phyloP scores from a whole-genome alignment of 1,140 invertebrate species.

The Calephelis nemesis region DNA sequence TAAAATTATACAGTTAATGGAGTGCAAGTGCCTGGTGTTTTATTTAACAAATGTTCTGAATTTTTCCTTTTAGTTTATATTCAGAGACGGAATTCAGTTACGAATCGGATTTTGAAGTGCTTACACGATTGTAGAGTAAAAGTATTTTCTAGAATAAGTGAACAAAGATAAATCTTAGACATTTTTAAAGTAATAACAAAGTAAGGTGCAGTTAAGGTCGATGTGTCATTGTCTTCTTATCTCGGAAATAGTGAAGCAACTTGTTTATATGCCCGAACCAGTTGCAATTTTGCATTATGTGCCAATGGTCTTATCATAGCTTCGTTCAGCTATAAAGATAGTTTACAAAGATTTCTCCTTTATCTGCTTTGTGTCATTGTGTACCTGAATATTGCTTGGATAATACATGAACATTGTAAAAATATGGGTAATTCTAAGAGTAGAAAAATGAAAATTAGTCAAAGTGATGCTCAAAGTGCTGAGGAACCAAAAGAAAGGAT shows the following conservation, averaged over 20 bases:
- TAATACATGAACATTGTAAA: constrained; percentile 38
- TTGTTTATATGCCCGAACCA: constrained; percentile 55
- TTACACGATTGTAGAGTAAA: no score
- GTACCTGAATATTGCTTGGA: constrained; percentile 35
- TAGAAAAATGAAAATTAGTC: constrained; percentile 65
- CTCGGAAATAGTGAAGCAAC: constrained; percentile 42
- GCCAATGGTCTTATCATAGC: constrained; percentile 48
- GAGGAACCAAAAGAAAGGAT: constrained; percentile 49
- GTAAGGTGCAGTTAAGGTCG: constrained; percentile 2
- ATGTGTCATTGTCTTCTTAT: constrained; percentile 70
- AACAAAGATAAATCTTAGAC: no score
- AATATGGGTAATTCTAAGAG: constrained; percentile 69
- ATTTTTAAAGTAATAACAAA: no score
- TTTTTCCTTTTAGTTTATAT: constrained; percentile 18
- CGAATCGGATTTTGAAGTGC: neutral
- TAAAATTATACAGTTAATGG: constrained; percentile 20
- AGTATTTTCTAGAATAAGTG: neutral
- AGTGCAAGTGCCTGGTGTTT: constrained; percentile 22
- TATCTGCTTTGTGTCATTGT: constrained; percentile 47
- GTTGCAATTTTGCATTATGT: constrained; percentile 59
- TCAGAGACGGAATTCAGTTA: constrained; percentile 10
- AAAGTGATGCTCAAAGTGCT: constrained; percentile 36
- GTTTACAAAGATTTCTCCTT: constrained; percentile 45
- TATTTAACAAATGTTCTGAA: constrained; percentile 3
- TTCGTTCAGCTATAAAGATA: constrained; percentile 37